A percentile compares a stretch with the other conserved stretches of the same genome.
Evolutionary conservation across 2,797 vertebrate genomes (phyloP).

Genomic region (Falco naumanni): DNA sequence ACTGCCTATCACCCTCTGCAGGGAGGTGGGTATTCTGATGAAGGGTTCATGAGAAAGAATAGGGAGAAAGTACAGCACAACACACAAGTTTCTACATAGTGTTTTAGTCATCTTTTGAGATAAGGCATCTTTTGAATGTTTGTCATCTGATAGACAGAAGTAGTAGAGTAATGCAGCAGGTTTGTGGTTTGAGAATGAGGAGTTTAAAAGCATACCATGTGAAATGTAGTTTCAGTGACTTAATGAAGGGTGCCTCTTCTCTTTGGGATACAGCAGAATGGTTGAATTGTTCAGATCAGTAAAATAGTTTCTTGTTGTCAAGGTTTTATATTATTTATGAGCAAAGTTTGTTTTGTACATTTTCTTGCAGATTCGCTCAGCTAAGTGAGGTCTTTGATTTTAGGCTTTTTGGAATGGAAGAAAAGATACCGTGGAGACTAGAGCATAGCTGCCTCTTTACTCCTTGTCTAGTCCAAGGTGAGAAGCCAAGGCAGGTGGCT

Average conservation of each 20-base stretch:
- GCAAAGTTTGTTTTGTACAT: background rate
- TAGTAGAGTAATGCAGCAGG: background rate
- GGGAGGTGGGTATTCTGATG: background rate
- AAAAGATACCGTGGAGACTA: background rate
- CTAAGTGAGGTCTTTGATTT: background rate
- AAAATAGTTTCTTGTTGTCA: background rate
- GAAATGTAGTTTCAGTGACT: background rate
- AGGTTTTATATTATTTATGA: background rate
- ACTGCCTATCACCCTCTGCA: background rate
- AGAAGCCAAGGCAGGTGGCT: background rate
- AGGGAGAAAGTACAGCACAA: background rate
- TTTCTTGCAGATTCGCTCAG: background rate
- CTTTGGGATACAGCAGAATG: background rate
- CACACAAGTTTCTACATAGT: background rate
- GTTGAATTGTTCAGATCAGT: background rate
- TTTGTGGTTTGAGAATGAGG: background rate
- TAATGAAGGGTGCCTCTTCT: background rate
- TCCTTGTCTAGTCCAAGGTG: background rate
- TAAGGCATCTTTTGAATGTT: background rate
- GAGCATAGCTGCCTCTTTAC: background rate
- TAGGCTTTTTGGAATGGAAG: background rate
- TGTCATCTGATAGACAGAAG: background rate
- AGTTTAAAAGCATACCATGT: background rate
- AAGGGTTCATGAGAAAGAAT: background rate
- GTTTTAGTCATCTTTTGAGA: background rate